Evolutionary conservation across 1,140 invertebrate genomes (phyloP).

Genomic region (Drosophila setifemur): DNA sequence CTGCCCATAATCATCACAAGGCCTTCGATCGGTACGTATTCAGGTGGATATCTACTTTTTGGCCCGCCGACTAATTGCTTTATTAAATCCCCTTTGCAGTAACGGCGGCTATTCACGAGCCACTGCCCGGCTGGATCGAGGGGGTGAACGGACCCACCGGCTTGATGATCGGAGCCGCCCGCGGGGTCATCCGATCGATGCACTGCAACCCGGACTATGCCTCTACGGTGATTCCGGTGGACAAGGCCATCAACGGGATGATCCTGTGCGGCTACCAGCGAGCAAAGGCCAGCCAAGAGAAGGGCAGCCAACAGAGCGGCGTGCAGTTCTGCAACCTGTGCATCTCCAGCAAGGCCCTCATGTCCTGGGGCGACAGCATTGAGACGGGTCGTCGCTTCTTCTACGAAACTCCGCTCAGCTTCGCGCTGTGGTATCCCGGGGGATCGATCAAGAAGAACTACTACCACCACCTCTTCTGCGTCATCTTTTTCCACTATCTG

Average conservation of each 20-base stretch:
- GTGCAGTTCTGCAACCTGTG: conserved; percentile 85
- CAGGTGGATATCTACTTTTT: conserved; percentile 12
- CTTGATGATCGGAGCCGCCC: conserved; percentile 89
- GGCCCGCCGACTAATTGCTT: conserved; percentile 28
- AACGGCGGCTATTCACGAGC: conserved; percentile 87
- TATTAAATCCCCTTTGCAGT: conserved; percentile 83
- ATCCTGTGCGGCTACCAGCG: conserved; percentile 88
- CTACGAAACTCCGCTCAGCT: conserved; percentile 86
- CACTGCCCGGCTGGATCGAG: conserved; percentile 94
- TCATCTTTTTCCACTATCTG: conserved; percentile 90
- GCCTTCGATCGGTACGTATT: conserved; percentile 88
- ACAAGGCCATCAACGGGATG: conserved; percentile 90
- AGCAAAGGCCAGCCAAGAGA: conserved; percentile 81
- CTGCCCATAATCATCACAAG: conserved; percentile 88
- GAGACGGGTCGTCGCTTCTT: conserved; percentile 86
- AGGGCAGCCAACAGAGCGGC: conserved; percentile 50
- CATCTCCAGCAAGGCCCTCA: conserved; percentile 84
- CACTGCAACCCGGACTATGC: conserved; percentile 85
- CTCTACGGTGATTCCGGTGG: conserved; percentile 91
- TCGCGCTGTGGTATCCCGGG: conserved; percentile 91
- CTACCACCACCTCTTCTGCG: conserved; percentile 86
- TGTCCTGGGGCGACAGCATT: conserved; percentile 91
- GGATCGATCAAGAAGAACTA: conserved; percentile 88
- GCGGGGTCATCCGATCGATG: conserved; percentile 91
- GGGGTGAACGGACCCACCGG: conserved; percentile 96